Evolutionary conservation across 2,888 invertebrate species (phyloP), one percentile per base, ranked within the genome.

Genomic region (Dermolepida albohirtum): DNA sequence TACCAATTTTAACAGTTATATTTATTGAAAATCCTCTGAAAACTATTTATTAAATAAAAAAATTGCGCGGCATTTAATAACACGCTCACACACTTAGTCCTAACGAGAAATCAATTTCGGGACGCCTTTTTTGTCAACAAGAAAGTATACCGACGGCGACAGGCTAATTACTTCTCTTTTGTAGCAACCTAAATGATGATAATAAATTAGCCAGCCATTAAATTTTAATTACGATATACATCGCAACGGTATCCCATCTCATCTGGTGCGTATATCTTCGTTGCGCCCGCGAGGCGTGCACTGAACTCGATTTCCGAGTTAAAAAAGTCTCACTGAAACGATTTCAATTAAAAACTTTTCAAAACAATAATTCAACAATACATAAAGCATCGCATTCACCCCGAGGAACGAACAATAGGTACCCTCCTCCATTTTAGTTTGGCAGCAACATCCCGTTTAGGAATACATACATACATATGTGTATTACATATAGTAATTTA

Each of bases 221-320:
- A 49, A 49, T 49, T 49, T 49, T 49, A 17, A 49, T 49, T 49
- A 49, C 49, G 49, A 49, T 49, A 49, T 49, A 49, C 49, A 49
- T 49, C 49, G 49, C n/a, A 49, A 49, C 49, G 16, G 17, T 44
- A 14, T 14, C n/a, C 16, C 44, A n/a, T 8, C 49, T 22, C 49
- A 34, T 34, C 17, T 49, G 22, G 22, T 17, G 17, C 49, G 34
- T 22, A 17, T 49, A 49, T 49, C 17, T 49, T 17, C 49, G 49
- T 49, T 4, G 16, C 22, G 5, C 1, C 10, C 16, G 10, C 22
- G 22, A 22, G 22, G 22, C 49, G 17, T 49, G 6, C 8, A 22
- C 49, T 10, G 16, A 22, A 10, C 49, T 22, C 8, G 49, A 49
- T 17, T 11, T 17, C 16, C 8, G 7, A 17, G 49, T 16, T 5